Evolutionary conservation across 1,140 invertebrate genomes (phyloP).

Genomic region (Drosophila melanica): DNA sequence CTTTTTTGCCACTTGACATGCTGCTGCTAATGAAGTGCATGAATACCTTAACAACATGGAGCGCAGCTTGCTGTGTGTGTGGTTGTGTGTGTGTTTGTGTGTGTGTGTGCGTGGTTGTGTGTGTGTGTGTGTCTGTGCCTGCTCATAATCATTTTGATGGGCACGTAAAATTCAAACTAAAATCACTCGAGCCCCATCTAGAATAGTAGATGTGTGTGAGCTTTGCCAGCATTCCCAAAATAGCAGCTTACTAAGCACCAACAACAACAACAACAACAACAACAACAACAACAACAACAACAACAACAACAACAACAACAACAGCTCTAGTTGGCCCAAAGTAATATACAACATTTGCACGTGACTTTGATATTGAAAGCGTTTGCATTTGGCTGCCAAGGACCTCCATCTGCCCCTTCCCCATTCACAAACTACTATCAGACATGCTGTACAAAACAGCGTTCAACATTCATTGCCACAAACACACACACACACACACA

Average conservation of each 20-base stretch:
- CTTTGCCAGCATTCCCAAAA: constrained; percentile 21
- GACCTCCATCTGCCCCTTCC: background rate
- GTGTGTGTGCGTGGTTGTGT: no score
- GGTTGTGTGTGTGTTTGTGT: constrained; percentile 2
- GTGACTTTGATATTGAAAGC: constrained; percentile 78
- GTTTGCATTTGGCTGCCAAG: constrained; percentile 14
- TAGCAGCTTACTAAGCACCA: constrained; percentile 36
- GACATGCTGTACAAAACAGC: constrained; percentile 48
- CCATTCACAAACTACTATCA: background rate
- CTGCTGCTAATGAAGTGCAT: constrained; percentile 76
- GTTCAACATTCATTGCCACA: constrained; percentile 55
- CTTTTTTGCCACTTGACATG: constrained; percentile 56
- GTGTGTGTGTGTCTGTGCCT: constrained; percentile 28
- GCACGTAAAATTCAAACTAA: constrained; percentile 80
- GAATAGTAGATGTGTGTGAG: constrained; percentile 9
- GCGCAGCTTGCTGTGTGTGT: constrained; percentile 1
- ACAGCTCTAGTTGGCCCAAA: constrained; percentile 37
- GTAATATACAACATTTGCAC: constrained; percentile 78
- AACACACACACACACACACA: constrained; percentile 2
- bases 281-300: constrained; percentile 34
- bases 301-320: constrained; percentile 4
- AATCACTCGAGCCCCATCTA: constrained; percentile 68
- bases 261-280: constrained; percentile 17
- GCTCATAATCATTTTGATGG: constrained; percentile 79
- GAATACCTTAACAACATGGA: constrained; percentile 67